Percentiles rank a stretch among this genome's conserved stretches.
Evolutionary conservation across 2,888 invertebrate genomes (phyloP).

Genomic region (Stenichneumon culpator): DNA sequence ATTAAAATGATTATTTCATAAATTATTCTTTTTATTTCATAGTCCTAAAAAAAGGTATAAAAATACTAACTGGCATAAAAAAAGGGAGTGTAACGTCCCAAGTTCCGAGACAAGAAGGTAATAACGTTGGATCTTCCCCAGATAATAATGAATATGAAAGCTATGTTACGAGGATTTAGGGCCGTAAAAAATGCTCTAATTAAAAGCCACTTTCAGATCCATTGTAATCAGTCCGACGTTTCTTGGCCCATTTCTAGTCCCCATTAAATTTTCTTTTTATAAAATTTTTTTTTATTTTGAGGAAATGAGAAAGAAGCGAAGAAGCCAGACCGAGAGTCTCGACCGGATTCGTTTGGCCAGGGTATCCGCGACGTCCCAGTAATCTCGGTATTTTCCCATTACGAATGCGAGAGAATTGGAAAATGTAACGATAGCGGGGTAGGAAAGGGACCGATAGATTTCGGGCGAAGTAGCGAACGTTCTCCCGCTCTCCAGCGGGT

Average conservation of each 20-base stretch:
- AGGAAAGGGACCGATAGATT: slow-evolving; percentile 7
- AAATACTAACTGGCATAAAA: background rate
- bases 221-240: background rate
- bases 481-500: slow-evolving; percentile 31
- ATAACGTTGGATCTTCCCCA: background rate
- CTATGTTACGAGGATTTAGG: background rate
- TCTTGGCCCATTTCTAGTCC: slow-evolving; percentile 9
- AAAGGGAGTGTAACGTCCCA: background rate
- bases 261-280: background rate
- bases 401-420: slow-evolving; percentile 31
- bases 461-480: slow-evolving; percentile 44
- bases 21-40: background rate
- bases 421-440: slow-evolving; percentile 26
- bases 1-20: background rate
- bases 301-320: slow-evolving; percentile 18
- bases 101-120: background rate
- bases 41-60: background rate
- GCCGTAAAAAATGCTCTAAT: background rate
- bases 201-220: background rate
- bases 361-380: slow-evolving; percentile 35
- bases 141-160: background rate
- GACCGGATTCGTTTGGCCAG: background rate
- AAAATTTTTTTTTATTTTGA: background rate
- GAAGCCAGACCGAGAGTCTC: slow-evolving; percentile 43
- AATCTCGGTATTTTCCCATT: slow-evolving; percentile 49